Conservation (phyloP, 2,797 vertebrate species). For the Lithobates pipiens region DNA sequence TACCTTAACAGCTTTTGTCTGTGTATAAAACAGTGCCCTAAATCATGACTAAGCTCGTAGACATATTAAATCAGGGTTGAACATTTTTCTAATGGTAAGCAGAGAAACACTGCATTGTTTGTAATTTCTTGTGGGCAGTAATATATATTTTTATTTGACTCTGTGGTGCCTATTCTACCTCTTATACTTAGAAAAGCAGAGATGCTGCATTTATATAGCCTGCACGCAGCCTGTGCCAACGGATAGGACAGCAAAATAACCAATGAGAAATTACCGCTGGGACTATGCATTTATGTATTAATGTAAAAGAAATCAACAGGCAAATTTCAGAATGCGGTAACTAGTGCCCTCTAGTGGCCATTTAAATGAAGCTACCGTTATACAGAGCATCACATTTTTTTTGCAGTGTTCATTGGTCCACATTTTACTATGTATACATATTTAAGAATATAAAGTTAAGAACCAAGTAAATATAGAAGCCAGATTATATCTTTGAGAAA, state of each 20-base stretch:
- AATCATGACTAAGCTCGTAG: slow-evolving; percentile 36
- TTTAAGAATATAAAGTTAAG: not conserved
- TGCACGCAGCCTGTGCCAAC: not conserved
- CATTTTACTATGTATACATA: not conserved
- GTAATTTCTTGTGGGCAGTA: slow-evolving; percentile 16
- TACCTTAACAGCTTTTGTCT: slow-evolving; percentile 41
- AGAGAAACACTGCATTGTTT: slow-evolving; percentile 33
- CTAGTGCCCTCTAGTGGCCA: slow-evolving; percentile 79
- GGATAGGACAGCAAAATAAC: slow-evolving; percentile 63
- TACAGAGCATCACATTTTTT: slow-evolving; percentile 8
- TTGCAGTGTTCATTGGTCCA: not conserved
- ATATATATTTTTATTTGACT: slow-evolving; percentile 28
- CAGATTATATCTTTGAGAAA: too few species aligned
- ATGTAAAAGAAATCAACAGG: slow-evolving; percentile 61
- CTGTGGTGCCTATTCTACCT: slow-evolving; percentile 21
- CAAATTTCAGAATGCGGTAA: slow-evolving; percentile 71
- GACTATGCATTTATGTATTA: slow-evolving; percentile 57
- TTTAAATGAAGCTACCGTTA: slow-evolving; percentile 31
- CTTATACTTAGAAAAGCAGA: slow-evolving; percentile 4
- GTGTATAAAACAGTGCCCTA: slow-evolving; percentile 26
- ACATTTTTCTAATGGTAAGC: not conserved
- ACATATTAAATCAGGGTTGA: slow-evolving; percentile 41
- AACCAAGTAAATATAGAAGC: not conserved
- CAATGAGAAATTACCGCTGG: slow-evolving; percentile 58
- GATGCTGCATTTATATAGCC: slow-evolving; percentile 38